Percentiles rank a stretch among this genome's conserved stretches.
phyloP scores from a whole-genome alignment of 2,113 vertebrate species.

The Cygnus atratus region DNA sequence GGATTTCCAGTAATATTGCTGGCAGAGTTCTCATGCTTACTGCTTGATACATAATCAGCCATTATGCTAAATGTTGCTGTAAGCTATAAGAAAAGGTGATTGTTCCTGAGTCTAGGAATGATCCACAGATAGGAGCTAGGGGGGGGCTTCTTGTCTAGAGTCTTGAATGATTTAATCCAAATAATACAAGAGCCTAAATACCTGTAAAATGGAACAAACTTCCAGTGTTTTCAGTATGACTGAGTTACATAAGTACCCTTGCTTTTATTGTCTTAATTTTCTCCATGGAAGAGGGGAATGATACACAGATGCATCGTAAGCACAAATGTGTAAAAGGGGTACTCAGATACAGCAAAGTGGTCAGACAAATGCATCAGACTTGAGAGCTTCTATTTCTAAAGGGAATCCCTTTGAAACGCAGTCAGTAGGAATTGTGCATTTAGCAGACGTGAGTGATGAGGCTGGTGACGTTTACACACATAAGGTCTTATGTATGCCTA shows the following conservation, averaged over 20 bases:
- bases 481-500: background rate
- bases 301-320: background rate
- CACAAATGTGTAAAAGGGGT: background rate
- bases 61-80: background rate
- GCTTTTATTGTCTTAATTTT: background rate
- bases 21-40: accelerated
- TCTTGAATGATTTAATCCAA: background rate
- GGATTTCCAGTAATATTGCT: background rate
- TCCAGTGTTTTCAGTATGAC: background rate
- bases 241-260: background rate
- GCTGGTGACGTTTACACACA: background rate
- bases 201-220: background rate
- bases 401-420: background rate
- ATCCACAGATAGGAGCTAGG: background rate
- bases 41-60: background rate
- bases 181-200: background rate
- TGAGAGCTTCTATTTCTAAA: background rate
- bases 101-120: background rate
- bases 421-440: background rate
- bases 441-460: background rate
- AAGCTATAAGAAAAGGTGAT: background rate
- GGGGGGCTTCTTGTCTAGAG: background rate
- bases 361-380: background rate
- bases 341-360: background rate
- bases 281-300: background rate